Conservation (phyloP, 2,888 invertebrate genomes). For the Caenorhabditis sp. region DNA sequence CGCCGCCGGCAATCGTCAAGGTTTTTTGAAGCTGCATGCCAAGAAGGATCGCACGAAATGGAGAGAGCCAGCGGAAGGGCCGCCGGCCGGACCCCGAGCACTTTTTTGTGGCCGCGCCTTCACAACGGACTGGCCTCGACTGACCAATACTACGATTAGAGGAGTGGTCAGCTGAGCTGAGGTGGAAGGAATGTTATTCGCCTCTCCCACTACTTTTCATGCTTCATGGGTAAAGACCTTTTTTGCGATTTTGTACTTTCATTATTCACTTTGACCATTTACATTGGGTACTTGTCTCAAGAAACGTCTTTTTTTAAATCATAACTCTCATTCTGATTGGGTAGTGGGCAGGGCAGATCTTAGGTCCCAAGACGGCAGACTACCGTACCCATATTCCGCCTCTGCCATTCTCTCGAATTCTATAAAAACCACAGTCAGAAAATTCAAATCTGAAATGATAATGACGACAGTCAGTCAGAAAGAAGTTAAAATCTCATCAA, state of each 20-base stretch:
- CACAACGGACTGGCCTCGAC: conserved; percentile 30
- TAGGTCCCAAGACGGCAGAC: not conserved
- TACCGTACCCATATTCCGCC: not conserved
- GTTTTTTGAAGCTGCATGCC: conserved; percentile 34
- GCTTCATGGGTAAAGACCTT: conserved; percentile 26
- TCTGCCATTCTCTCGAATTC: not conserved
- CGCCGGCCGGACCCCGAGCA: conserved; percentile 47
- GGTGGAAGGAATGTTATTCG: conserved; percentile 60
- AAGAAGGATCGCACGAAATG: conserved; percentile 38
- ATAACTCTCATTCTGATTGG: not conserved
- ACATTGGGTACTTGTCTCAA: not conserved
- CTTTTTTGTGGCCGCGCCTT: conserved; percentile 47
- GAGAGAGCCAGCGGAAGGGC: conserved; percentile 39
- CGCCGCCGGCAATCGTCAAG: conserved; percentile 32
- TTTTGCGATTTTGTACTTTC: conserved; percentile 45
- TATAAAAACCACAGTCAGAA: not conserved
- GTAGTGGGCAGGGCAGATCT: too few species aligned
- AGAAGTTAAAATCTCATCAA: conserved; percentile 12
- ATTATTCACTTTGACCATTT: not conserved
- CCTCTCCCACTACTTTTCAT: conserved; percentile 34
- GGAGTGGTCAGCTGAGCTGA: conserved; percentile 61
- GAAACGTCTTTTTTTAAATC: not conserved
- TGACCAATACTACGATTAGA: conserved; percentile 57
- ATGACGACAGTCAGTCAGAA: not conserved
- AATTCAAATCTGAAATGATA: too few species aligned